Base-by-base conservation (phyloP, 53 echinoderm and acorn worm species). In the Astropecten irregularis region DNA sequence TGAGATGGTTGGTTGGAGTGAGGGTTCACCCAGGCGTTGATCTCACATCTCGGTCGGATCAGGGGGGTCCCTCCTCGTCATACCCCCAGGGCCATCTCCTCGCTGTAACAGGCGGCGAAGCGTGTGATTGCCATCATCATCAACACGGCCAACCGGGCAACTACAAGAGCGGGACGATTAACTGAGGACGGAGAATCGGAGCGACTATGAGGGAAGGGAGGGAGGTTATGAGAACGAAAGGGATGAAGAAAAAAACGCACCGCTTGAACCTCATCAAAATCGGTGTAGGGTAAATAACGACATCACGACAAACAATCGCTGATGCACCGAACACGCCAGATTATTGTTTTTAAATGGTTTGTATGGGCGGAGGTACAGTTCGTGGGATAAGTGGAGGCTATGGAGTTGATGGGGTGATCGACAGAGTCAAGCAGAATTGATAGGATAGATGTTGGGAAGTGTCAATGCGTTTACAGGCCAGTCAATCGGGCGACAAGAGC, bases 341-440 rank as follows among this genome's bases (percentile, higher is more conserved):
- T 79, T 79, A 79, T 79, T 79, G 79, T 79, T 79, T 76, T 79
- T 79, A 79, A 79, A 79, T 62, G 79, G 79, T 79, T 28, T 29
- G 61, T 61, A n/a, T n/a, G 44, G 79, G 62, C 60, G 60, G 68
- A 48, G 46, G 11, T 26, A 76, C 79, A 61, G 62, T 48, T 49
- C 16, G 16, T 26, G 22, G 31, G 79, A 79, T 61, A 29, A 19
- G 77, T 40, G 44, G 33, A n/a, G 46, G 0, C 20, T 29, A 2
- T 6, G 9, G 28, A 57, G 26, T 57, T 40, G 60, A 60, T 40
- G 60, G 53, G 44, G 58, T n/a, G n/a, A n/a, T n/a, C n/a, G n/a
- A 40, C 26, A 25, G 60, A 42, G 22, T 40, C 39, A 28, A 47
- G 79, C 62, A 32, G 62, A 79, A 46, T 30, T 79, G 62, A 79